Evolutionary conservation across 2,797 vertebrate genomes (phyloP).

Genomic region (Sarcophilus harrisii): DNA sequence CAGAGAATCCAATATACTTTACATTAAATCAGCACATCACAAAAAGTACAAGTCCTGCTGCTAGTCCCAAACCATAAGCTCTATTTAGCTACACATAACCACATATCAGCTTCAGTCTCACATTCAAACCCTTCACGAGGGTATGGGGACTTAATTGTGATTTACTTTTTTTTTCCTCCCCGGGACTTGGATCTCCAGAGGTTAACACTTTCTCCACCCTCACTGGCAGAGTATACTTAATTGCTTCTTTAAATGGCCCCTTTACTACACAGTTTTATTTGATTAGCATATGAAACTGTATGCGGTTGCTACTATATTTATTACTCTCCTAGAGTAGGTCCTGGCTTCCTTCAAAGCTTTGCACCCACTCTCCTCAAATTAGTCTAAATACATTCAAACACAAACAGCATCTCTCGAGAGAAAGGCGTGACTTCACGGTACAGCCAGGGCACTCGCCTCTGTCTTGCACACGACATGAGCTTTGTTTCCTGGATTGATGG

Average conservation of each 20-base stretch:
- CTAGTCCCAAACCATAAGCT: background rate
- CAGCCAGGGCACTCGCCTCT: background rate
- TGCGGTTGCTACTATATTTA: background rate
- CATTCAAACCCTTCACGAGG: background rate
- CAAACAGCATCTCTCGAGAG: background rate
- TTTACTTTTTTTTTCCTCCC: background rate
- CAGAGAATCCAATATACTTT: background rate
- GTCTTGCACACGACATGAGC: background rate
- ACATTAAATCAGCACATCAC: background rate
- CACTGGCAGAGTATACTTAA: background rate
- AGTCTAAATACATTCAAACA: background rate
- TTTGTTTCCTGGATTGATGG: background rate
- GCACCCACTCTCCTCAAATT: background rate
- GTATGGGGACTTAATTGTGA: background rate
- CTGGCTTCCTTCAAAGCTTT: background rate
- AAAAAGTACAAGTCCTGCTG: background rate
- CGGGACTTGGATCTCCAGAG: background rate
- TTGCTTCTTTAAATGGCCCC: background rate
- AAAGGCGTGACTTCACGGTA: background rate
- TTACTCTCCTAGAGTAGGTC: background rate
- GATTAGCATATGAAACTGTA: background rate
- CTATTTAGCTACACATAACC: background rate
- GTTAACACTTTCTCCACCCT: background rate
- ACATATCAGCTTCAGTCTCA: background rate
- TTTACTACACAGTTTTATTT: background rate